Evolutionary conservation across 2,797 vertebrate species (phyloP).

Genomic region (Uromys caudimaculatus): DNA sequence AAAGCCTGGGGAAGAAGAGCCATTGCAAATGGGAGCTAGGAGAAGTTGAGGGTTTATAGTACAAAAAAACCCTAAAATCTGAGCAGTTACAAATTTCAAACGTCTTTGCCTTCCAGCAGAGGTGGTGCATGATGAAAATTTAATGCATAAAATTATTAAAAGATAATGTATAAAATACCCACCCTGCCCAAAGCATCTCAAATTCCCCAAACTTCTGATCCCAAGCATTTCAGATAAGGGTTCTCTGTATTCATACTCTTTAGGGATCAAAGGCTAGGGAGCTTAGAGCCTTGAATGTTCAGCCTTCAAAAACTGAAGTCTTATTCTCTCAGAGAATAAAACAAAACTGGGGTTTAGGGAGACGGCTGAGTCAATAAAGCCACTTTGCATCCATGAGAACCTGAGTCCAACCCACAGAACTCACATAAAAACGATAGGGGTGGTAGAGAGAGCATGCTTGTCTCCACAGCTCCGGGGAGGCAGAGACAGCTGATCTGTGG

Average conservation of each 20-base stretch:
- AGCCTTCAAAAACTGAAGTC: conserved; percentile 40
- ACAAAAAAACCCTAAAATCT: background rate
- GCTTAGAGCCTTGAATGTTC: background rate
- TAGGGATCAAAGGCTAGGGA: background rate
- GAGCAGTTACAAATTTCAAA: background rate
- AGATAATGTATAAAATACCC: background rate
- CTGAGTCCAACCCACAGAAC: no score
- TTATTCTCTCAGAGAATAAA: conserved; percentile 1
- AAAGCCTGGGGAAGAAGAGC: background rate
- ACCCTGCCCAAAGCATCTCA: background rate
- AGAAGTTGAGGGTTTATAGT: background rate
- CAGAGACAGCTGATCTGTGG: no score
- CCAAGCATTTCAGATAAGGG: background rate
- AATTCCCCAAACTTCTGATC: background rate
- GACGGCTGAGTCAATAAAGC: background rate
- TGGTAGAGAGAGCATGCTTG: no score
- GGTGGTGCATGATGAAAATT: background rate
- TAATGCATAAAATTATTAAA: background rate
- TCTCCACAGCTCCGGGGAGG: background rate
- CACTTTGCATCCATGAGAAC: background rate
- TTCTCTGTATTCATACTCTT: background rate
- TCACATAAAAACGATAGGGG: background rate
- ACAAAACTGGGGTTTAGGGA: background rate
- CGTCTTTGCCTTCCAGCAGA: background rate
- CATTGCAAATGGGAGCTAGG: background rate